phyloP scores from a whole-genome alignment of 2,797 vertebrate genomes.

The Melanogrammus aeglefinus region DNA sequence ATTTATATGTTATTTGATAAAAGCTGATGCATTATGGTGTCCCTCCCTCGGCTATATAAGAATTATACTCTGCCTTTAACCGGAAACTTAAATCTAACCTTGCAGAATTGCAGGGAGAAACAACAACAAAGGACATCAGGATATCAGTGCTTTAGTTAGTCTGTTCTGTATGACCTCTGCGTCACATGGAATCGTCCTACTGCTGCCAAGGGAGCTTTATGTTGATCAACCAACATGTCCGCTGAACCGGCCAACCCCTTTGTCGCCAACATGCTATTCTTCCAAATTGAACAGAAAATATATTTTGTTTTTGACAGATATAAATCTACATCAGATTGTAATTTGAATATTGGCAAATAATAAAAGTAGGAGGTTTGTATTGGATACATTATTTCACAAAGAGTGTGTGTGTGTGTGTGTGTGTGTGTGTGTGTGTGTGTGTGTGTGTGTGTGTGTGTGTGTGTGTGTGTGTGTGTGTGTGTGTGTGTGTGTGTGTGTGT shows the following conservation, averaged over 20 bases:
- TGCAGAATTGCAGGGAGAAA: background rate
- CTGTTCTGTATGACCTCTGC: background rate
- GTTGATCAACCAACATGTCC: background rate
- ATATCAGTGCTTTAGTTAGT: background rate
- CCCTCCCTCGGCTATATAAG: background rate
- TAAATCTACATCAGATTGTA: background rate
- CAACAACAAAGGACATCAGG: background rate
- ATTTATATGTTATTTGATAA: background rate
- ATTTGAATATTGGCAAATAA: background rate
- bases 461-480: background rate
- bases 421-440: constrained; percentile 10
- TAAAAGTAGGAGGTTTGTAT: background rate
- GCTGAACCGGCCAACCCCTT: background rate
- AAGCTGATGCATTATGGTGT: background rate
- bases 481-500: background rate
- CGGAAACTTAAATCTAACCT: background rate
- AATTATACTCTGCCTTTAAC: background rate
- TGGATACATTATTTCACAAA: background rate
- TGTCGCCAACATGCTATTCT: background rate
- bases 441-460: constrained; percentile 13
- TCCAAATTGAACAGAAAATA: background rate
- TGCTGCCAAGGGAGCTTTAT: background rate
- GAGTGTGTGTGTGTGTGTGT: background rate
- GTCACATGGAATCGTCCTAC: background rate
- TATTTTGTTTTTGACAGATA: background rate